Base-by-base conservation (phyloP, 2,888 invertebrate genomes). In the Drosophila birchii region DNA sequence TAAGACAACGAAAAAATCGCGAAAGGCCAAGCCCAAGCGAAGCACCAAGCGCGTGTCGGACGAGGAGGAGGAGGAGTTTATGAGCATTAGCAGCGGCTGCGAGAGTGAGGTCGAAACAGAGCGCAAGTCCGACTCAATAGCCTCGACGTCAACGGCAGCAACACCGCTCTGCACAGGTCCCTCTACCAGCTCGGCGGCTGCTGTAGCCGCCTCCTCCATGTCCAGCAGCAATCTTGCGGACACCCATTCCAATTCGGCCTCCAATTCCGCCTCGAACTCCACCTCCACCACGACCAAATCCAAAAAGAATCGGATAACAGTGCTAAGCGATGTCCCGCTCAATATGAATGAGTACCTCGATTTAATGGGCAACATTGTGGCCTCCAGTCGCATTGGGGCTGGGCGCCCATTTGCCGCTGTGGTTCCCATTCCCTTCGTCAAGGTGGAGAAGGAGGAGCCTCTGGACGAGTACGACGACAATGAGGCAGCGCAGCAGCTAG, bases 251-350 rank as follows among this genome's bases (percentile, higher is more conserved):
- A 81, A 58, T 57, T 71, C 73, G 38, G 59, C 68, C 20, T 61
- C 66, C 16, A 81, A 32, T 36, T 59, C 76, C 45, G 67, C 51
- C n/a, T 66, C 76, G 8, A 75, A 44, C 51, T 54, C 64, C 14
- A 51, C 78, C 9, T 71, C 34, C 43, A 51, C 69, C 20, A 49
- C 62, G 23, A 58, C 78, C 49, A 88, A 86, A 56, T 89, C 87
- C 32, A 86, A 88, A 6, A 89, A 88, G 78, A 90, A 88, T 44
- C 91, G 91, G 2, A 89, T 93, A 26, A 93, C 92, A 6, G 93
- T 93, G 36, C 83, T 93, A 36, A 93, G 93, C 67, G 92, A 93
- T 86, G 92, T 93, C 26, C 93, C 93, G 75, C 80, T 93, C n/a
- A 91, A 92, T 78, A 86, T 92, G 75, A 92, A 91, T 59, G 92